Conservation (phyloP, 2,113 vertebrate genomes). For the Naja naja region DNA sequence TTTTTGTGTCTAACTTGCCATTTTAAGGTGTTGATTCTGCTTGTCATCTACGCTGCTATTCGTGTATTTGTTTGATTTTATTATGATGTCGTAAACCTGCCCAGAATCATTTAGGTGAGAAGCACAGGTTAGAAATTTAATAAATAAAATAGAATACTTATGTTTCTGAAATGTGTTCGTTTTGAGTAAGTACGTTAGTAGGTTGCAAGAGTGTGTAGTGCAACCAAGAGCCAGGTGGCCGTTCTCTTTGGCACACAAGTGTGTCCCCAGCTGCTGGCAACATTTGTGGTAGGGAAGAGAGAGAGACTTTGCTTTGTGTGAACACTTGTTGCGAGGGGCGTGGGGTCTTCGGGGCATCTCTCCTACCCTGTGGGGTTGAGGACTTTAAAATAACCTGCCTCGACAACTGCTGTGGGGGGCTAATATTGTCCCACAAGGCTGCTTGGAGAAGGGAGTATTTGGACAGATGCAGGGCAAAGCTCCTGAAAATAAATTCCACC, state of each 20-base stretch:
- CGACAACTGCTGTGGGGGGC: constrained; percentile 9
- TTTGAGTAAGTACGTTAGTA: background rate
- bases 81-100: background rate
- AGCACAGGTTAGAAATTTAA: background rate
- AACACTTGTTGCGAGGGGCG: background rate
- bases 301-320: background rate
- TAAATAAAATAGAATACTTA: background rate
- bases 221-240: background rate
- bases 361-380: constrained; percentile 2
- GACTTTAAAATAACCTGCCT: constrained; percentile 18
- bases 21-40: background rate
- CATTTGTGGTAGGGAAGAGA: background rate
- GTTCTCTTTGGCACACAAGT: constrained; percentile 1
- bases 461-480: background rate
- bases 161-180: background rate
- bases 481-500: background rate
- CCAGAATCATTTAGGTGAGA: background rate
- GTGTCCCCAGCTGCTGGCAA: background rate
- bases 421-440: background rate
- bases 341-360: constrained; percentile 24
- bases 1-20: background rate
- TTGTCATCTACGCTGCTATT: background rate
- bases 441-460: background rate
- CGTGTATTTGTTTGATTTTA: background rate
- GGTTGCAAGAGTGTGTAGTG: background rate